Base-by-base conservation (phyloP, 2,113 vertebrate genomes). In the Melanocharis versteri region DNA sequence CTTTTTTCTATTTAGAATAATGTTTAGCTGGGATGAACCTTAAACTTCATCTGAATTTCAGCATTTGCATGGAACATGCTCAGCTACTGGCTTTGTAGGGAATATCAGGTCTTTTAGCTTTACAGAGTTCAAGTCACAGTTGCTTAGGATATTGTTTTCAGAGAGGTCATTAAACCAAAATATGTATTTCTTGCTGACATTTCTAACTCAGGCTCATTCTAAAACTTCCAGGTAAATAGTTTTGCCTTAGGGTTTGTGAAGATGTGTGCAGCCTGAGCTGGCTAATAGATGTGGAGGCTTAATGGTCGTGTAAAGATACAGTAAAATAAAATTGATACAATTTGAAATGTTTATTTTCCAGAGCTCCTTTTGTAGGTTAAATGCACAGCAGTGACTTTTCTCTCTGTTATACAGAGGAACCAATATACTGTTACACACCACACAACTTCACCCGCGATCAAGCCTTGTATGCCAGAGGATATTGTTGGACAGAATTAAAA, bases 371-470 rank as follows among this genome's bases (percentile, higher is more conserved):
- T 97, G 86, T 98, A 98, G 96, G 96, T 97, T 97, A 97, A 97
- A 97, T 97, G 96, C 95, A 97, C 97, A 98, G 97, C 97, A 97
- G 81, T 97, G 96, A 98, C 97, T 98, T 98, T 98, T 98, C 97
- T 98, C 95, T 98, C 95, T 98, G 97, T 98, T 98, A 98, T 98
- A 93, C 98, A 99, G 99, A 99, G 98, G 99, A 99, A 86, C 99
- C 99, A 95, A 99, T 99, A 97, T 99, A 99, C 98, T 99, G 99
- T 98, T 99, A 99, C 86, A 99, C 99, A 93, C 99, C 99, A 33
- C 99, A 99, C 98, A 99, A 99, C 98, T 99, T 99, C 98, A 99
- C 99, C 95, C 98, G 99, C 87, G 99, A 99, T 98, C 99, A 99
- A 98, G 99, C 99, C 65, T 98, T 99, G 97, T 99, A 99, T 84